Evolutionary conservation across 2,888 invertebrate species (phyloP).

Genomic region (Heliconius ismenius): DNA sequence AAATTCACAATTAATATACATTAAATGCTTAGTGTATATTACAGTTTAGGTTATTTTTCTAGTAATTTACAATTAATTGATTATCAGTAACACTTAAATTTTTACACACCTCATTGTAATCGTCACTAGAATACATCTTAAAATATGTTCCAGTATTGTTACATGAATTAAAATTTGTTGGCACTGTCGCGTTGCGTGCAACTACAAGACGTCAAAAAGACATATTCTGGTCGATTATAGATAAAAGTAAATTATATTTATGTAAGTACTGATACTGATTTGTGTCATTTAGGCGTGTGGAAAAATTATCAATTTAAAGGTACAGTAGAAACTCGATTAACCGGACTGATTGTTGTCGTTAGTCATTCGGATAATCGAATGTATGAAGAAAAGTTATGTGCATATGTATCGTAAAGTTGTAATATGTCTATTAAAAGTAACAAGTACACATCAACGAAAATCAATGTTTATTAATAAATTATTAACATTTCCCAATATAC

Average conservation of each 20-base stretch:
- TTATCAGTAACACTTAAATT: not conserved
- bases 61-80: not conserved
- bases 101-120: slow-evolving; percentile 71
- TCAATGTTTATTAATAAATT: no score
- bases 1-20: not conserved
- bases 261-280: not conserved
- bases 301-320: no score
- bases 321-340: no score
- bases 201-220: slow-evolving; percentile 20
- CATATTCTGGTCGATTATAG: not conserved
- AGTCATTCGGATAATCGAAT: no score
- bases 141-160: slow-evolving; percentile 4
- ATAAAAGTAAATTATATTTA: no score
- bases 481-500: no score
- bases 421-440: no score
- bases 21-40: not conserved
- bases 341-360: no score
- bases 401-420: no score
- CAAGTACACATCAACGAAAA: no score
- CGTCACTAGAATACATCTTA: slow-evolving; percentile 77
- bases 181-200: slow-evolving; percentile 30
- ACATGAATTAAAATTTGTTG: slow-evolving; percentile 28
- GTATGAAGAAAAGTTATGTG: no score
- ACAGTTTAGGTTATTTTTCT: slow-evolving; percentile 12
- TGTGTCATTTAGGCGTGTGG: not conserved